These are phyloP conservation scores for Ceramica pisi DNA, from an alignment of 2,888 invertebrate species.

Conservation along the genomic window DNA sequence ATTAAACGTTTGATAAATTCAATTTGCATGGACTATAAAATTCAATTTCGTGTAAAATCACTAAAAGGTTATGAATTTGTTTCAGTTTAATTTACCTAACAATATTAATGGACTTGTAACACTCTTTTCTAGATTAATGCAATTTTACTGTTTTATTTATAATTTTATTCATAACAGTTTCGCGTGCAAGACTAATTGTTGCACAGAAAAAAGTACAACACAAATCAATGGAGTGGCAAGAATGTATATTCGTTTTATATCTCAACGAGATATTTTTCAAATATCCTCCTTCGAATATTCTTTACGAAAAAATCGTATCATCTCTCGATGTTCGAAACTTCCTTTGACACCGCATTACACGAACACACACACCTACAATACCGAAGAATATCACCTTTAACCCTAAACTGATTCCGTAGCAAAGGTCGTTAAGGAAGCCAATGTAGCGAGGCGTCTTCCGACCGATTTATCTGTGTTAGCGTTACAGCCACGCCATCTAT, in stretches of 20 bases:
- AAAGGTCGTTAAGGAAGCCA: conserved; percentile 88
- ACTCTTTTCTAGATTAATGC: conserved; percentile 16
- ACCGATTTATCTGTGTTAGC: conserved; percentile 85
- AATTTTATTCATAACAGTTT: conserved; percentile 25
- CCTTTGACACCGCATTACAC: conserved; percentile 69
- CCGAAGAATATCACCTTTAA: conserved; percentile 85
- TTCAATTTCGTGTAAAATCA: conserved; percentile 1
- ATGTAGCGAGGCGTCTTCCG: conserved; percentile 86
- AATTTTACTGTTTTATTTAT: conserved; percentile 29
- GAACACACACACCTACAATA: conserved; percentile 67
- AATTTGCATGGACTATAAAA: not conserved
- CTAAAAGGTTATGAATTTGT: conserved; percentile 6
- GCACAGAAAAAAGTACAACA: not conserved
- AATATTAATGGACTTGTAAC: conserved; percentile 24
- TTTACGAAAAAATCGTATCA: conserved; percentile 65
- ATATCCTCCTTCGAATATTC: conserved; percentile 50
- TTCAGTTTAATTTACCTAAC: conserved; percentile 22
- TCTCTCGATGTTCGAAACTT: conserved; percentile 65
- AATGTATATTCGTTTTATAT: conserved; percentile 14
- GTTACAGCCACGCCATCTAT: conserved; percentile 79
- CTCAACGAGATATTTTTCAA: conserved; percentile 46
- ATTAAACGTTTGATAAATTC: not conserved
- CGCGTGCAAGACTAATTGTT: conserved; percentile 9
- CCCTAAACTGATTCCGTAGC: conserved; percentile 86
- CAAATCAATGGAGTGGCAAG: conserved; percentile 9